A percentile compares a stretch with the other conserved stretches of the same genome.
phyloP scores from a whole-genome alignment of 2,888 invertebrate genomes.

The Hirtodrosophila cameraria region DNA sequence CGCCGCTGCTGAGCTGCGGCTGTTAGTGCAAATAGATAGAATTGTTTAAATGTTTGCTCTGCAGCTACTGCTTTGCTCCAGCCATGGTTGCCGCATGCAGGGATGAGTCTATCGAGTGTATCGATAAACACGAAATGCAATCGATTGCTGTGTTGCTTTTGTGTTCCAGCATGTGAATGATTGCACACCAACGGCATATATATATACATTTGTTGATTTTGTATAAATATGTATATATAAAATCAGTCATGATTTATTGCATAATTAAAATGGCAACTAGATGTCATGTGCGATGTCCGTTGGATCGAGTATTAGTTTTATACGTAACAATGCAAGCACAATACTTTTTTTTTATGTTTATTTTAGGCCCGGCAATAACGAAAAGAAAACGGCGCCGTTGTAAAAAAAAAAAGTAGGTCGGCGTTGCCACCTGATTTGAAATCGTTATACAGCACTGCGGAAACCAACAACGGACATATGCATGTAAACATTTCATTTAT shows the following conservation, averaged over 20 bases:
- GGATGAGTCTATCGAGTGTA: slow-evolving; percentile 46
- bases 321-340: slow-evolving; percentile 5
- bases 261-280: slow-evolving; percentile 10
- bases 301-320: not conserved
- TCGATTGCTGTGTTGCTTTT: slow-evolving; percentile 43
- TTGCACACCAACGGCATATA: not conserved
- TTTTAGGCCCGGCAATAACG: slow-evolving; percentile 24
- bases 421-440: slow-evolving; percentile 52
- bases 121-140: slow-evolving; percentile 32
- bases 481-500: slow-evolving; percentile 73
- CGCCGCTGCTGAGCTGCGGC: slow-evolving; percentile 3
- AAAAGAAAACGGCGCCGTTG: slow-evolving; percentile 18
- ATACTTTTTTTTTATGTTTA: not conserved
- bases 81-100: slow-evolving; percentile 43
- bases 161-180: slow-evolving; percentile 13
- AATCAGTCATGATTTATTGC: slow-evolving; percentile 7
- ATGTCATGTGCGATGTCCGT: not conserved
- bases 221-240: not conserved
- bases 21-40: slow-evolving; percentile 13
- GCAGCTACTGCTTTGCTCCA: slow-evolving; percentile 29
- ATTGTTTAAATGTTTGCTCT: slow-evolving; percentile 28
- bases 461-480: slow-evolving; percentile 16
- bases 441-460: slow-evolving; percentile 49
- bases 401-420: slow-evolving; percentile 45
- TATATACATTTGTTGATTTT: not conserved